Evolutionary conservation across 2,888 invertebrate species (phyloP).

Genomic region (Cancer borealis): DNA sequence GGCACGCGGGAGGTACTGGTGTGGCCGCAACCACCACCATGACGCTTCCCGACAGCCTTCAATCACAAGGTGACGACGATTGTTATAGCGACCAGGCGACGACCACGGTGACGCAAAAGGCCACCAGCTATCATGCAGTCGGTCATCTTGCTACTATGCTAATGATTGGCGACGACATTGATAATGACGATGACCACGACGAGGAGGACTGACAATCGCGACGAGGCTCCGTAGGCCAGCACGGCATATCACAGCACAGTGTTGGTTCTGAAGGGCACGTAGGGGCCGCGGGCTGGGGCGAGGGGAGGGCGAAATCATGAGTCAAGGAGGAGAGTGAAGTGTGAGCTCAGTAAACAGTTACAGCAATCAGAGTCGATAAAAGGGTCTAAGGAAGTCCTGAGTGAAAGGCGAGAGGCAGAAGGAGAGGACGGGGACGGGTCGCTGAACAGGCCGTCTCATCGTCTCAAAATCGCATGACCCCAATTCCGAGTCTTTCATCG

Average conservation of each 20-base stretch:
- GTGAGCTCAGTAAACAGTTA: background rate
- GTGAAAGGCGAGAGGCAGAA: slow-evolving; percentile 35
- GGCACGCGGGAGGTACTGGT: background rate
- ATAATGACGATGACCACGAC: slow-evolving; percentile 70
- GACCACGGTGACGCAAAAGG: slow-evolving; percentile 38
- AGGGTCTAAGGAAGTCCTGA: slow-evolving; percentile 25
- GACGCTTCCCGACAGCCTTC: slow-evolving; percentile 43
- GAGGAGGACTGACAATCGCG: slow-evolving; percentile 73
- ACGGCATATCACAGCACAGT: slow-evolving; percentile 75
- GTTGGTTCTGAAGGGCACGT: slow-evolving; percentile 73
- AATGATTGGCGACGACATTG: slow-evolving; percentile 67
- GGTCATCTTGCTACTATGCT: slow-evolving; percentile 63
- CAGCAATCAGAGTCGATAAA: slow-evolving; percentile 36
- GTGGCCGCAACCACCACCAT: background rate
- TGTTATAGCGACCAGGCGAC: slow-evolving; percentile 51
- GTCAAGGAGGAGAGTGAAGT: background rate
- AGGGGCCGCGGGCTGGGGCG: slow-evolving; percentile 60
- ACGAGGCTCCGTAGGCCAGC: slow-evolving; percentile 75
- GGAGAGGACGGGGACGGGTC: slow-evolving; percentile 46
- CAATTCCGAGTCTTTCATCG: slow-evolving; percentile 30
- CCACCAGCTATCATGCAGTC: slow-evolving; percentile 43
- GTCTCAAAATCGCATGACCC: slow-evolving; percentile 37
- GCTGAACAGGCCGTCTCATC: slow-evolving; percentile 43
- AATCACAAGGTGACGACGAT: slow-evolving; percentile 64
- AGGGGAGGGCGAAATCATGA: slow-evolving; percentile 1